phyloP scores from a whole-genome alignment of 1,140 invertebrate species.

The Musca domestica region DNA sequence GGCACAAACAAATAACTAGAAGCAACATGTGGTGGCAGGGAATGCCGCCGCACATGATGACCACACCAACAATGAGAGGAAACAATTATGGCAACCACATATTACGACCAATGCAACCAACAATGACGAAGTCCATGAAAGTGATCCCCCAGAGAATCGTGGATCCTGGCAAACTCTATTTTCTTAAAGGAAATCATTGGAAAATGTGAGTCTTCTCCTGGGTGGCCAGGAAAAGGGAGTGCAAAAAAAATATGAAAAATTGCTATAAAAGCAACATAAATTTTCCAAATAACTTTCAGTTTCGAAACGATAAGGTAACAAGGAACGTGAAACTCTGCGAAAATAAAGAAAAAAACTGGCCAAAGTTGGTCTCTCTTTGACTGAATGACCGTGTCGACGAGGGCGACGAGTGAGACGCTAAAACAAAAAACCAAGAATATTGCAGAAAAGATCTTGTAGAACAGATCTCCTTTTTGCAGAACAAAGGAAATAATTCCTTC shows the following conservation, averaged over 20 bases:
- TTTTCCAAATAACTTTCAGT: conserved; percentile 47
- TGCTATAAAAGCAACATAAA: conserved; percentile 47
- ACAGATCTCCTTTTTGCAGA: not conserved
- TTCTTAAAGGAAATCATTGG: too few species aligned
- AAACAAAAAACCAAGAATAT: not conserved
- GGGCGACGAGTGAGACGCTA: not conserved
- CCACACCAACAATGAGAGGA: not conserved
- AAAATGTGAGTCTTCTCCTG: not conserved
- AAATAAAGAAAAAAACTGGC: not conserved
- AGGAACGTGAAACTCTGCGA: conserved; percentile 23
- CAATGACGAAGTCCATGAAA: too few species aligned
- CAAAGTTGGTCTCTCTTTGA: not conserved
- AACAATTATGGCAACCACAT: not conserved
- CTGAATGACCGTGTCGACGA: not conserved
- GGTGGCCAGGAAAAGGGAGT: conserved; percentile 1
- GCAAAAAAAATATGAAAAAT: conserved; percentile 8
- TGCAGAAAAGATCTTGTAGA: not conserved
- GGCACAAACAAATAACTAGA: not conserved
- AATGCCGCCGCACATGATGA: too few species aligned
- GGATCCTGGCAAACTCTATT: too few species aligned
- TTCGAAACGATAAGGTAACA: conserved; percentile 36
- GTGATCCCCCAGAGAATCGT: conserved; percentile 17
- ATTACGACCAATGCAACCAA: not conserved
- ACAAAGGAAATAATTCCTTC: not conserved
- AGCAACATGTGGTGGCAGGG: not conserved